Conservation (phyloP, 2,797 vertebrate species). For the Rhinoraja longicauda region DNA sequence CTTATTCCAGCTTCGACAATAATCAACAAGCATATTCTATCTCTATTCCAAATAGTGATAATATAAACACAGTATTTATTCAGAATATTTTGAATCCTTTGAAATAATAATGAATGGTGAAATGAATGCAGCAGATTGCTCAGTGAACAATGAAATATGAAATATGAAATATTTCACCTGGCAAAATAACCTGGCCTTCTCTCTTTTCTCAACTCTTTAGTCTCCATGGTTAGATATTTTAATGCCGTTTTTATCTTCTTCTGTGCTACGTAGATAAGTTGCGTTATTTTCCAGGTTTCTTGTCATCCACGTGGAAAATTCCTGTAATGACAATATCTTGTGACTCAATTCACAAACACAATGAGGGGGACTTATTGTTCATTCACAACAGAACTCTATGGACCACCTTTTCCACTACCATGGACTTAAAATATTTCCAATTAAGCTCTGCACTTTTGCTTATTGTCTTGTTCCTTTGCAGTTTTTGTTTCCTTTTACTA, state of each 20-base stretch:
- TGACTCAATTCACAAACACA: background rate
- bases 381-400: too few relatives aligned
- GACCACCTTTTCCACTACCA: too few relatives aligned
- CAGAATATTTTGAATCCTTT: background rate
- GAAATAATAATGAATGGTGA: conserved; percentile 40
- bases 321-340: background rate
- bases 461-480: too few relatives aligned
- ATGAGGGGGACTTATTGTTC: too few relatives aligned
- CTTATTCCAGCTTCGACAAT: background rate
- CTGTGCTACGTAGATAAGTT: background rate
- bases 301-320: background rate
- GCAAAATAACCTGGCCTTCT: conserved; percentile 68
- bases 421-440: too few relatives aligned
- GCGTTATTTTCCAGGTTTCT: background rate
- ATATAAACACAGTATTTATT: background rate
- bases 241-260: background rate
- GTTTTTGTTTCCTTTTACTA: too few relatives aligned
- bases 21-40: background rate
- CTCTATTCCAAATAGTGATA: background rate
- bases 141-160: conserved; percentile 31
- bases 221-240: conserved; percentile 56
- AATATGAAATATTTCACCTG: conserved; percentile 54
- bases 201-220: conserved; percentile 70
- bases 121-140: conserved; percentile 16
- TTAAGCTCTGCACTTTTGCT: too few relatives aligned